Conservation (phyloP, 2,113 vertebrate species). For the Hemichromis elongatus region DNA sequence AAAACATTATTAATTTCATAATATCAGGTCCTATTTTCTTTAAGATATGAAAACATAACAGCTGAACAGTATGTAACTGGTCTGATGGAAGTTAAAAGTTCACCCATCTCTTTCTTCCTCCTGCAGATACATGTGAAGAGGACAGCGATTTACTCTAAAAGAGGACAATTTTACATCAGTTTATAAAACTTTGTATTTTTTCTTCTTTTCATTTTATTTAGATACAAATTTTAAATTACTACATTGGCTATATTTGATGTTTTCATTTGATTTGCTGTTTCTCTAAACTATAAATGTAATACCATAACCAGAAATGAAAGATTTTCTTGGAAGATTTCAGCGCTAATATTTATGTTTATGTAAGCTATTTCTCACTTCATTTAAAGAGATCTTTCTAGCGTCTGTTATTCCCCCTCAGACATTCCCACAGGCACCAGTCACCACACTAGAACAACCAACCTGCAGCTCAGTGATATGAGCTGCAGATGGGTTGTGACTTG, state of each 20-base stretch:
- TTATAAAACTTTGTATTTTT: not conserved
- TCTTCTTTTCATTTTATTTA: not conserved
- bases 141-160: not conserved
- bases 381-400: not conserved
- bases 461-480: not conserved
- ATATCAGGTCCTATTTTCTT: not conserved
- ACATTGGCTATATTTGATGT: not conserved
- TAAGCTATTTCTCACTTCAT: not conserved
- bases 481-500: not conserved
- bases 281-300: not conserved
- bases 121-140: not conserved
- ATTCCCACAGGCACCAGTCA: not conserved
- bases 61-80: too few relatives aligned
- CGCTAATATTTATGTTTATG: not conserved
- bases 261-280: not conserved
- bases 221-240: not conserved
- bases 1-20: not conserved
- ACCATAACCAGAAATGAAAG: not conserved
- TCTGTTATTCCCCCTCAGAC: not conserved
- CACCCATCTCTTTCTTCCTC: not conserved
- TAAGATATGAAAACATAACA: too few relatives aligned
- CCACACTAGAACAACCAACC: not conserved
- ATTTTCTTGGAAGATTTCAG: not conserved
- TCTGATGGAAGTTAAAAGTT: not conserved
- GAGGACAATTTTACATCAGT: not conserved